Base-by-base conservation (phyloP, 2,113 vertebrate species). In the Atherinomorus stipes region DNA sequence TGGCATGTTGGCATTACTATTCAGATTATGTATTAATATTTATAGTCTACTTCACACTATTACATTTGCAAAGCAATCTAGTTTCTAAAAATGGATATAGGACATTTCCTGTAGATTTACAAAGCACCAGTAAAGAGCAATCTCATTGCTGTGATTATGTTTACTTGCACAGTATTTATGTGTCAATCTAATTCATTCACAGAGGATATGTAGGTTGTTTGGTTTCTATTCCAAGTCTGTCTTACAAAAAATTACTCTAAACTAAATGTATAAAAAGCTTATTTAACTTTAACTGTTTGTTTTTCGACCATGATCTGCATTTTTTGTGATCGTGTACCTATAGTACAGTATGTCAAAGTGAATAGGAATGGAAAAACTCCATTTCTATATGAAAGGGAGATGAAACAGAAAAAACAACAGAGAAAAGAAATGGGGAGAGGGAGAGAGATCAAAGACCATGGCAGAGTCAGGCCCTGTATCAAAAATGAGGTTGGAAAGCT, bases 11-110 rank as follows among this genome's bases (percentile, higher is more conserved):
- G 56, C 44, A 73, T 69, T 83, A 75, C 70, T 57, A 49, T 31
- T 45, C 54, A 68, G 71, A 79, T 62, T 79, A 47, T 71, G 59
- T 69, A 89, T 90, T 84, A 91, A 91, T 90, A 76, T 92, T 90
- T 79, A 91, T 87, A 84, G 68, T 68, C 54, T 84, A 72, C 64
- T 88, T 86, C 68, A 58, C 73, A 69, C 65, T 60, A 62, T 73
- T 75, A 49, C 69, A 78, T 84, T 85, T 76, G 81, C 70, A 72
- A 58, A 44, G 54, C 53, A 51, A 25, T 85, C 50, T 71, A 50
- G 66, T 76, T 84, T 81, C 78, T 76, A 84, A 83, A 88, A 87
- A 80, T 81, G 62, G 44, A 83, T 81, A 18, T 19, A 58, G 64
- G 49, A 74, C 62, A 78, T 85, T 83, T 88, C 74, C 65, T 71